Evolutionary conservation across 2,797 vertebrate species (phyloP).

Genomic region (Oryzias sinensis): DNA sequence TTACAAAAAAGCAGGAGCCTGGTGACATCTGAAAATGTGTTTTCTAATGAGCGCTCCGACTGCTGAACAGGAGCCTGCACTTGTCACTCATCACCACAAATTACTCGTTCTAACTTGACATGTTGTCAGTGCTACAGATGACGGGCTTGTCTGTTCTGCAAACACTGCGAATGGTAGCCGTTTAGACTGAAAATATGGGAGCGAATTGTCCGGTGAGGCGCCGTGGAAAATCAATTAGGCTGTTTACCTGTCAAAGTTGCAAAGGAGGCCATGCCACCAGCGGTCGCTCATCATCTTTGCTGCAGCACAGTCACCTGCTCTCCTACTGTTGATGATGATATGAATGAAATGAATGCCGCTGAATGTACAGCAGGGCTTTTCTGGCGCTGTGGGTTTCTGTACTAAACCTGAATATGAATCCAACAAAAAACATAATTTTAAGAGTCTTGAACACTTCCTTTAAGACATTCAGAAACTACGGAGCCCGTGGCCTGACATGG

Average conservation of each 20-base stretch:
- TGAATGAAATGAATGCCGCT: conserved; percentile 70
- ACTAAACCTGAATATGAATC: conserved; percentile 45
- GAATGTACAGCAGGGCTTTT: conserved; percentile 49
- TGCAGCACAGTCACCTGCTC: conserved; percentile 66
- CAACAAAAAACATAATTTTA: conserved; percentile 12
- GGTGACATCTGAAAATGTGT: conserved; percentile 81
- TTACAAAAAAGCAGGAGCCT: conserved; percentile 69
- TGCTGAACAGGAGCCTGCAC: conserved; percentile 78
- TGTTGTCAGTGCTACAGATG: conserved; percentile 75
- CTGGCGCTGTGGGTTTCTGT: conserved; percentile 38
- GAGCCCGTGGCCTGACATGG: no score
- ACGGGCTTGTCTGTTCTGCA: conserved; percentile 79
- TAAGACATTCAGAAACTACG: no score
- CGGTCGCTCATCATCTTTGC: conserved; percentile 68
- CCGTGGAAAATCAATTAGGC: conserved; percentile 79
- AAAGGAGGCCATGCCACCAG: conserved; percentile 63
- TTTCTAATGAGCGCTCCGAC: conserved; percentile 82
- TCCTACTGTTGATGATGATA: conserved; percentile 36
- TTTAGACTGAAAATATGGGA: conserved; percentile 69
- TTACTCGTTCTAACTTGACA: conserved; percentile 79
- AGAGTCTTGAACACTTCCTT: no score
- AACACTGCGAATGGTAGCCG: conserved; percentile 63
- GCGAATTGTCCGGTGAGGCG: conserved; percentile 63
- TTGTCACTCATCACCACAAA: conserved; percentile 85
- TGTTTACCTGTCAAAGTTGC: conserved; percentile 81